Percentiles rank a stretch among this genome's conserved stretches.
phyloP scores from a whole-genome alignment of 2,888 invertebrate genomes.

The Hirtodrosophila cameraria region DNA sequence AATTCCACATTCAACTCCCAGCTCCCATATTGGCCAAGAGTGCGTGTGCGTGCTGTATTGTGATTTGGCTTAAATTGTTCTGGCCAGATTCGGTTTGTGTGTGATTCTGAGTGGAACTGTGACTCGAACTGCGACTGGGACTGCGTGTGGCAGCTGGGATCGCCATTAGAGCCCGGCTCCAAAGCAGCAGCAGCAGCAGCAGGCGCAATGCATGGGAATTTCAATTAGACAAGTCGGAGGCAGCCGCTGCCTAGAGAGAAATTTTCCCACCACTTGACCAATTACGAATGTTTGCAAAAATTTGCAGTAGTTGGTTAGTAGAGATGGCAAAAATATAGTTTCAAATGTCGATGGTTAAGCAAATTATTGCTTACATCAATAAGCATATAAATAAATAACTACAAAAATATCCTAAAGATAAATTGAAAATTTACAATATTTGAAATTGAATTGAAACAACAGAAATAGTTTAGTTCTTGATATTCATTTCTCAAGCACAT shows the following conservation, averaged over 20 bases:
- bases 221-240: slow-evolving; percentile 66
- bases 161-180: slow-evolving; percentile 61
- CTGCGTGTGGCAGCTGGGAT: slow-evolving; percentile 61
- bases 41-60: slow-evolving; percentile 71
- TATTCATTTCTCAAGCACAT: no score
- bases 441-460: no score
- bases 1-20: not conserved
- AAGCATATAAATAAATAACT: no score
- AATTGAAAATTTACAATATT: no score
- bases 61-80: slow-evolving; percentile 73
- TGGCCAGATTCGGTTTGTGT: slow-evolving; percentile 46
- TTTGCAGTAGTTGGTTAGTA: slow-evolving; percentile 13
- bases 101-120: not conserved
- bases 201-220: slow-evolving; percentile 69
- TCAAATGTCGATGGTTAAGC: no score
- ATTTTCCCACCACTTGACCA: slow-evolving; percentile 70
- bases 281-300: slow-evolving; percentile 46
- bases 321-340: no score
- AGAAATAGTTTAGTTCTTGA: no score
- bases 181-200: not conserved
- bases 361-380: no score
- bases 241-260: slow-evolving; percentile 38
- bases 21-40: slow-evolving; percentile 10
- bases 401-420: no score
- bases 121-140: not conserved